phyloP scores from a whole-genome alignment of 2,888 invertebrate genomes.

The Strigamia transsilvanica region DNA sequence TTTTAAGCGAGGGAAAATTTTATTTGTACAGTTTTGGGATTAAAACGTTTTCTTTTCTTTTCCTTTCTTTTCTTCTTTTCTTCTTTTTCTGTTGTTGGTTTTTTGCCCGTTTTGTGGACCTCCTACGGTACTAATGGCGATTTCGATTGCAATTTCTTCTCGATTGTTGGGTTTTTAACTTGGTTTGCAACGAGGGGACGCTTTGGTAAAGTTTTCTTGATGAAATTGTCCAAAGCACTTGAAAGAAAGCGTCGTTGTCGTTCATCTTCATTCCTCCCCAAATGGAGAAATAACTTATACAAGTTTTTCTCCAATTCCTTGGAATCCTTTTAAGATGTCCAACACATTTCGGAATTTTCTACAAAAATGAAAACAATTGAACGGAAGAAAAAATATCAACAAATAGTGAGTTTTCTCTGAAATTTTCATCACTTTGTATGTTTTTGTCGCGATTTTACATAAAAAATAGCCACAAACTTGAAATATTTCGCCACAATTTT shows the following conservation, averaged over 20 bases:
- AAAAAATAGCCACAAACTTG: no score
- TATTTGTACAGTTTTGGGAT: slow-evolving; percentile 20
- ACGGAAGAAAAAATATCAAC: not conserved
- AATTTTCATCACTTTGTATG: no score
- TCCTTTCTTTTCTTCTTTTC: not conserved
- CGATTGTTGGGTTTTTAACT: slow-evolving; percentile 41
- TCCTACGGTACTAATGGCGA: slow-evolving; percentile 32
- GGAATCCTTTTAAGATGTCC: slow-evolving; percentile 46
- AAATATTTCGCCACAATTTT: no score
- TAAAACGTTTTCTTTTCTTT: not conserved
- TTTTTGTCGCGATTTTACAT: no score
- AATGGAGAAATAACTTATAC: slow-evolving; percentile 28
- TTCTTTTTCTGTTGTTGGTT: not conserved
- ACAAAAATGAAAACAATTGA: not conserved
- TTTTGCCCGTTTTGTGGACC: not conserved
- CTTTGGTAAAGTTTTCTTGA: slow-evolving; percentile 35
- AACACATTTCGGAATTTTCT: slow-evolving; percentile 7
- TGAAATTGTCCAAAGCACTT: slow-evolving; percentile 49
- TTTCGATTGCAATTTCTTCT: slow-evolving; percentile 31
- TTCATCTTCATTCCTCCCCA: slow-evolving; percentile 26
- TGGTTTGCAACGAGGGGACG: slow-evolving; percentile 32
- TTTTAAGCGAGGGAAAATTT: slow-evolving; percentile 24
- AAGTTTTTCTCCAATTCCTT: slow-evolving; percentile 16
- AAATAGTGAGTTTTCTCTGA: no score
- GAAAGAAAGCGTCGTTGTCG: slow-evolving; percentile 27